A percentile compares a stretch with the other conserved stretches of the same genome.
Evolutionary conservation across 2,888 invertebrate species (phyloP).

Genomic region (Epinotia ramella): DNA sequence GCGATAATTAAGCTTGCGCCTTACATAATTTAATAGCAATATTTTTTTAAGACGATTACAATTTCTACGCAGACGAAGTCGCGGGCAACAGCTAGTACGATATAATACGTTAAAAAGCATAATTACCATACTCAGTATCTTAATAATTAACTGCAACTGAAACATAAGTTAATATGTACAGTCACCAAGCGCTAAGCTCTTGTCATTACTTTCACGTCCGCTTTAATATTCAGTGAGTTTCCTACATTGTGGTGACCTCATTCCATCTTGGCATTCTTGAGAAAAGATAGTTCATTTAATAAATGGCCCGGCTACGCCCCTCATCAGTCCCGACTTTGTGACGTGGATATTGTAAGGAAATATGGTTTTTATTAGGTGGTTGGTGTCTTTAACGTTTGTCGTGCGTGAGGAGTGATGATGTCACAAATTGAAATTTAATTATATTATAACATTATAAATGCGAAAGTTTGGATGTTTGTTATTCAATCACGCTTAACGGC

Average conservation of each 20-base stretch:
- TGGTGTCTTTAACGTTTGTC: conserved; percentile 27
- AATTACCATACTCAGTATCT: background rate
- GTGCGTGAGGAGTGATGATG: conserved; percentile 5
- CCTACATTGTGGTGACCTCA: conserved; percentile 49
- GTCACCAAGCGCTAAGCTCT: conserved; percentile 24
- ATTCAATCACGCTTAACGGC: too few species aligned
- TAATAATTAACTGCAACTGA: conserved; percentile 19
- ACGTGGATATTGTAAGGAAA: conserved; percentile 48
- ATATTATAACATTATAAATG: too few species aligned
- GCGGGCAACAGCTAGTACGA: too few species aligned
- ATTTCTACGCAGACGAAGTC: too few species aligned
- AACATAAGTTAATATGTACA: conserved; percentile 40
- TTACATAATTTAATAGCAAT: too few species aligned
- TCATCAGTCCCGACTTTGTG: conserved; percentile 59
- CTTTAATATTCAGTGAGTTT: conserved; percentile 58
- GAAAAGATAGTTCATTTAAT: conserved; percentile 70
- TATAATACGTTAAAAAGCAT: background rate
- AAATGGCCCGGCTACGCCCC: conserved; percentile 62
- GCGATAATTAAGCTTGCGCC: too few species aligned
- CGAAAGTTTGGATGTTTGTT: too few species aligned
- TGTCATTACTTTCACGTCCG: conserved; percentile 47
- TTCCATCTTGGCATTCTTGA: conserved; percentile 52
- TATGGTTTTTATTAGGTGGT: conserved; percentile 43
- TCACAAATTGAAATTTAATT: background rate
- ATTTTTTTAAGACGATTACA: too few species aligned